Base-by-base conservation (phyloP, 92 coral and sea anemone species). In the Desmophyllum pertusum region DNA sequence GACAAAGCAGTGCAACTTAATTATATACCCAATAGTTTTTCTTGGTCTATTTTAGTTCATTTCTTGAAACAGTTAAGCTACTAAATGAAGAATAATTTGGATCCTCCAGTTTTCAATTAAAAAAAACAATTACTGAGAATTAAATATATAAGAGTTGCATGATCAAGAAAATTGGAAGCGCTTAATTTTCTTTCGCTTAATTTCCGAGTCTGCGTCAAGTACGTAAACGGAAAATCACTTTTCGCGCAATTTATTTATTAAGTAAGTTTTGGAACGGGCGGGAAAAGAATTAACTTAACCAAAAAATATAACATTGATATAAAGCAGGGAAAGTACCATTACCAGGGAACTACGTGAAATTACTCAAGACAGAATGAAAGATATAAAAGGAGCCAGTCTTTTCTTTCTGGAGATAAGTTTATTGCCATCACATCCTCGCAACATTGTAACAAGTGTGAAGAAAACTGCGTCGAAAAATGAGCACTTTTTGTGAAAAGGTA, bases 171-270 rank as follows among this genome's bases (percentile, higher is more conserved):
- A 27, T 7, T 27, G 11, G 2, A 59, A 59, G 33, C 11, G 30
- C 15, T 25, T n/a, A n/a, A n/a, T n/a, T 27, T 59, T 25, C 35
- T 59, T 33, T 23, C 5, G 0, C 0, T 6, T 2, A 48, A 14
- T 14, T 57, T 59, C 10, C 9, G 33, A 59, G 4, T 23, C 27
- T 5, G 1, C 25, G 10, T 59, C 6, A 59, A 25, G 4, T 59
- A 15, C 65, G 65, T 59, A 59, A 59, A 59, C 27, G 65, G 65
- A 59, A 59, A 59, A 59, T 59, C 65, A 59, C 65, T 59, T 8
- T 59, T 59, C 15, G 35, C 65, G 35, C 35, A 59, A 8, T 9
- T n/a, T n/a, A n/a, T n/a, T n/a, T n/a, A n/a, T n/a, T n/a, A n/a
- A 25, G 65, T 59, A 59, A 7, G 65, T 8, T 59, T 59, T 25